Conservation (phyloP, 1,140 invertebrate genomes). For the Dendrolimus kikuchii region DNA sequence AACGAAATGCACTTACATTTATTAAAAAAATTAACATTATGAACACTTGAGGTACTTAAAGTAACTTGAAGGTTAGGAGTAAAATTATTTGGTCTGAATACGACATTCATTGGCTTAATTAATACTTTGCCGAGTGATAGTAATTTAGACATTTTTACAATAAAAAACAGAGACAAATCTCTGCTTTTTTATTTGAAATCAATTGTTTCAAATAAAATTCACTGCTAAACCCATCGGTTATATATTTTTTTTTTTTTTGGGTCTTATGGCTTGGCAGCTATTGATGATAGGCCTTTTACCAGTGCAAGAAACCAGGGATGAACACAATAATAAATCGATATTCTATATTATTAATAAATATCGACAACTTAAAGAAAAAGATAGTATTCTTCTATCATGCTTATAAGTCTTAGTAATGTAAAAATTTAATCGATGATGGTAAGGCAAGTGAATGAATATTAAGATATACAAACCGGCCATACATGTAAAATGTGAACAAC, state of each 20-base stretch:
- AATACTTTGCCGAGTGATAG: constrained; percentile 31
- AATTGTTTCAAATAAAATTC: constrained; percentile 2
- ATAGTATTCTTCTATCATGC: too few relatives aligned
- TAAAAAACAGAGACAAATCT: constrained; percentile 10
- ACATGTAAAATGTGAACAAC: too few relatives aligned
- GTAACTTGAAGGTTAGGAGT: constrained; percentile 49
- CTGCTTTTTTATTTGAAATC: constrained; percentile 9
- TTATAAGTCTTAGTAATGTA: too few relatives aligned
- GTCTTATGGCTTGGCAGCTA: background rate
- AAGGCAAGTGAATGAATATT: too few relatives aligned
- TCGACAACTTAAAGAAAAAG: too few relatives aligned
- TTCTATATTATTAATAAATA: too few relatives aligned
- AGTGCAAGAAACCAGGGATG: too few relatives aligned
- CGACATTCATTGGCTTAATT: constrained; percentile 25
- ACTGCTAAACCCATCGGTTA: background rate
- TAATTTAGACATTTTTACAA: constrained; percentile 34
- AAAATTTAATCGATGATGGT: too few relatives aligned
- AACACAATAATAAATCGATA: too few relatives aligned
- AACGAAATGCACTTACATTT: constrained; percentile 38
- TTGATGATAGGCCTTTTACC: too few relatives aligned
- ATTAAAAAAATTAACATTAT: constrained; percentile 54
- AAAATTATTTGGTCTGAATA: constrained; percentile 35
- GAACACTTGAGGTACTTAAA: constrained; percentile 41
- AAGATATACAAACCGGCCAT: too few relatives aligned
- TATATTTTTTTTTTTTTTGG: constrained; percentile 1